These are phyloP conservation scores for Heliocidaris tuberculata DNA, from an alignment of 35 echinoderm and acorn worm species.

Conservation along the genomic window DNA sequence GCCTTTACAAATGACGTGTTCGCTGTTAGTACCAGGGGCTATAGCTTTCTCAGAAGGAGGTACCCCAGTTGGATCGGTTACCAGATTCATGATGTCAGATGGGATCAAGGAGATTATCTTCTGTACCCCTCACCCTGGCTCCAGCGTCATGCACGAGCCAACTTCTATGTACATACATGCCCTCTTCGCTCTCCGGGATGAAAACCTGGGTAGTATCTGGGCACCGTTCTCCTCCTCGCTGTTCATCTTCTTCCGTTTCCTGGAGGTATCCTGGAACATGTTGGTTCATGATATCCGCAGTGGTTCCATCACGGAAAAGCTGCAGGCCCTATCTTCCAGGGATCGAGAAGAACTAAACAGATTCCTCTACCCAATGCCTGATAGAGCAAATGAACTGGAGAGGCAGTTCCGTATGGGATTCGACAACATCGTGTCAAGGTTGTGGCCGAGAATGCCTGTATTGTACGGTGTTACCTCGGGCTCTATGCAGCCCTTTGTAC, in stretches of 20 bases:
- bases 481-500: conserved; percentile 23
- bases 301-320: conserved; percentile 20
- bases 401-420: conserved; percentile 32
- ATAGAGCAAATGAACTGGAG: conserved; percentile 42
- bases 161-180: conserved; percentile 44
- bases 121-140: conserved; percentile 18
- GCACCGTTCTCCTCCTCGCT: conserved; percentile 37
- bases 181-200: conserved; percentile 46
- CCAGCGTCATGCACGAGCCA: not conserved
- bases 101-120: not conserved
- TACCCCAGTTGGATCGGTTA: conserved; percentile 31
- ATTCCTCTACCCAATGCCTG: not conserved
- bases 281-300: conserved; percentile 45
- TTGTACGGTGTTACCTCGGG: not conserved
- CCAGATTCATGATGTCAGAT: conserved; percentile 15
- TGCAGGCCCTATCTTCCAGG: not conserved
- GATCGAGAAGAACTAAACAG: not conserved
- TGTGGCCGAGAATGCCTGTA: conserved; percentile 35
- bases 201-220: conserved; percentile 15
- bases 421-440: conserved; percentile 39
- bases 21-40: not conserved
- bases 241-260: conserved; percentile 33
- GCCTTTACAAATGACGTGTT: conserved; percentile 15
- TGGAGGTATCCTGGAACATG: conserved; percentile 44
- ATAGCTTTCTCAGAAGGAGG: conserved; percentile 10